Evolutionary conservation across 2,797 vertebrate species (phyloP).

Genomic region (Rallus crepitans): DNA sequence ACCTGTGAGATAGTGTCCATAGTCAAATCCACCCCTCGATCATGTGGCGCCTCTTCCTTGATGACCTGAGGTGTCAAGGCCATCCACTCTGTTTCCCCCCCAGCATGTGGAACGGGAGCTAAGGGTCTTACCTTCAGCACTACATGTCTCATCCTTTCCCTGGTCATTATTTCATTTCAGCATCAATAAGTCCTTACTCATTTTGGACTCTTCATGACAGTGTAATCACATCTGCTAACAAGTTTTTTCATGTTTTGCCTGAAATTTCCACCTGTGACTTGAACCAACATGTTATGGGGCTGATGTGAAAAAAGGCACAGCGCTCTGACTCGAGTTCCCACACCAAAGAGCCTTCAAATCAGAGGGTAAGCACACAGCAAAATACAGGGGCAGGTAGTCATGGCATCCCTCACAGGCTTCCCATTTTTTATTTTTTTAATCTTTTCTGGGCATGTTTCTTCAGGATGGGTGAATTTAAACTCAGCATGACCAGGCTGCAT

Average conservation of each 20-base stretch:
- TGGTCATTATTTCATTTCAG: too few species aligned
- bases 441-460: neutral
- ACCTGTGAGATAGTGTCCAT: too few species aligned
- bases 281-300: neutral
- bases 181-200: too few species aligned
- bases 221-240: fast-evolving
- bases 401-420: neutral
- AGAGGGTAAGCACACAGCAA: neutral
- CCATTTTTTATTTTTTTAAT: neutral
- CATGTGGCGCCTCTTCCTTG: too few species aligned
- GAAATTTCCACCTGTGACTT: neutral
- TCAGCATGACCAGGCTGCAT: too few species aligned
- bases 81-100: neutral
- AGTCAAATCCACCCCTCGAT: too few species aligned
- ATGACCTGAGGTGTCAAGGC: too few species aligned
- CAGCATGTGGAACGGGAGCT: fast-evolving
- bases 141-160: too few species aligned
- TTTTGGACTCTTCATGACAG: neutral
- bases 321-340: too few species aligned
- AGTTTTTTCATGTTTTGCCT: neutral
- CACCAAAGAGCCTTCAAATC: neutral
- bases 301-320: neutral
- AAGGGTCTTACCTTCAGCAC: neutral
- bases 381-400: neutral
- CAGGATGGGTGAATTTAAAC: neutral